Evolutionary conservation across 2,888 invertebrate genomes (phyloP), one percentile per base, ranked within the genome.

Genomic region (Lepidocyrtinus sp.): DNA sequence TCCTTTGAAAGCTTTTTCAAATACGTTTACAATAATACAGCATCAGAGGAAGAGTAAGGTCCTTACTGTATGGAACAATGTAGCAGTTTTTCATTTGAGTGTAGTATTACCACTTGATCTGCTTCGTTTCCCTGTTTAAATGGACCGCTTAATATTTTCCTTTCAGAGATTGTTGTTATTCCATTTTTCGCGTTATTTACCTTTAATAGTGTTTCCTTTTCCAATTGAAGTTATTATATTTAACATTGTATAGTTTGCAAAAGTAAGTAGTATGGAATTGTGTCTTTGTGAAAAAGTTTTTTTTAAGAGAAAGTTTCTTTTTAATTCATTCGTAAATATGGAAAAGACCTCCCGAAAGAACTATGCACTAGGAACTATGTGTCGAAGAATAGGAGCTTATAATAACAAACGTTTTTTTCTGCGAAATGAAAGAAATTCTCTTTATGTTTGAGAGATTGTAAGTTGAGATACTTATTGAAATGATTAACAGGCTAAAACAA

Each of bases 381-480:
- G 55, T n/a, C n/a, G n/a, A n/a, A n/a, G 5, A 55, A 55, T 3
- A 55, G n/a, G 55, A 17, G n/a, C 55, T 55, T 55, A 17, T 55
- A n/a, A n/a, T 3, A n/a, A 55, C 9, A 55, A n/a, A 3, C 3
- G 2, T 3, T 55, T n/a, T 55, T 55, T 55, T 2, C 3, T 7
- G 9, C 55, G 17, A 55, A 55, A 55, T 55, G 55, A 55, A 55
- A 55, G 55, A 36, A 75, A 75, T 75, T 76, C 70, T 61, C 70
- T 70, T 76, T 76, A 70, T 75, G 63, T 75, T 76, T 76, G 59
- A 71, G 76, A 76, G 76, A 76, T 76, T 76, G 70, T 59, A 71
- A 76, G 76, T 45, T 65, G 64, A 76, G 76, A 76, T 76, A n/a
- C n/a, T n/a, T n/a, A 76, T 71, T 25, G 71, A 71, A 71, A 76